Percentiles rank a stretch among this genome's conserved stretches.
Conservation (phyloP, 1,140 invertebrate species). For the Ylistrum balloti region DNA sequence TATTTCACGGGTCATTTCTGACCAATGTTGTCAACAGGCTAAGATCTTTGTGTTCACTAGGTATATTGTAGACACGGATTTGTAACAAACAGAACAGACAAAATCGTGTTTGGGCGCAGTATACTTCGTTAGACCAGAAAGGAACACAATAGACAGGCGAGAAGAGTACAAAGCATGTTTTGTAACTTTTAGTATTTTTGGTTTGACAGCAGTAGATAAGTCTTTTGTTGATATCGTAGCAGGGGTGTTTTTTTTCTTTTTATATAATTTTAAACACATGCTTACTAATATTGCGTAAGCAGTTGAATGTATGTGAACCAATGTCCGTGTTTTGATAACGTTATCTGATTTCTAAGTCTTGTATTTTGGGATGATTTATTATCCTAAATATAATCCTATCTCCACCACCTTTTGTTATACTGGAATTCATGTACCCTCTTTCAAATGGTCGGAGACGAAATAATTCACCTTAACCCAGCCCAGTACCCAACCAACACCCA, state of each 20-base stretch:
- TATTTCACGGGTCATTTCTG: slow-evolving; percentile 16
- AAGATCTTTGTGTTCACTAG: background rate
- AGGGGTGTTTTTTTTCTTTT: background rate
- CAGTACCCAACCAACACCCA: too few species aligned
- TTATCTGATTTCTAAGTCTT: background rate
- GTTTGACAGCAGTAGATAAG: background rate
- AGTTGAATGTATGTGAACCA: background rate
- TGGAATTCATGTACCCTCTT: too few species aligned
- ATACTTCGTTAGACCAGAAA: background rate
- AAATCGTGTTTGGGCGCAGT: background rate
- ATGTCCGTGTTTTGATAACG: background rate
- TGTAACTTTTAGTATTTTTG: background rate
- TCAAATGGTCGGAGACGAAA: too few species aligned
- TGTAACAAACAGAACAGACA: background rate
- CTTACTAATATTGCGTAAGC: background rate
- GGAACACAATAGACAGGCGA: background rate
- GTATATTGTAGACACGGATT: background rate
- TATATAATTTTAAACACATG: background rate
- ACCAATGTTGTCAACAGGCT: background rate
- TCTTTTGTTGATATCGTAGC: background rate
- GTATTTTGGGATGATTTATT: background rate
- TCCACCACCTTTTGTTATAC: too few species aligned
- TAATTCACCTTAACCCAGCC: too few species aligned
- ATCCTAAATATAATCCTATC: too few species aligned
- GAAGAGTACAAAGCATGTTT: background rate